phyloP scores from a whole-genome alignment of 2,113 vertebrate species.

The Rynchops niger region DNA sequence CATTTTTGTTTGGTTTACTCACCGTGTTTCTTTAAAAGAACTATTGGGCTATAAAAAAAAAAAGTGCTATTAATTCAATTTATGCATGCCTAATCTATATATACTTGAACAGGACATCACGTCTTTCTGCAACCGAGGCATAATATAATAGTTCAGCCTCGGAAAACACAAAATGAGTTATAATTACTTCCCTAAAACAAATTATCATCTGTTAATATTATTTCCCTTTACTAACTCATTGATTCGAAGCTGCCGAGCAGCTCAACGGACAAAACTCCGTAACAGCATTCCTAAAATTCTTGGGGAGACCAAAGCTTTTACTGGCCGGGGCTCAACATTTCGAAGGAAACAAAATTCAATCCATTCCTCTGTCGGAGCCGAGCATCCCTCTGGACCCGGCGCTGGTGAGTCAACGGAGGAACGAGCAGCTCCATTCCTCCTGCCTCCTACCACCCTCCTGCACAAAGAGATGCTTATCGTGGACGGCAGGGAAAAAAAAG shows the following conservation, averaged over 20 bases:
- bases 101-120: background rate
- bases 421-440: background rate
- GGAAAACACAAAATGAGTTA: background rate
- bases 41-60: background rate
- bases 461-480: background rate
- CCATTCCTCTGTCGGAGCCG: background rate
- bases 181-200: constrained; percentile 1
- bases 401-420: background rate
- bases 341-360: constrained; percentile 45
- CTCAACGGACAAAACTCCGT: background rate
- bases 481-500: fast-evolving
- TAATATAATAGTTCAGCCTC: background rate
- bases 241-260: background rate
- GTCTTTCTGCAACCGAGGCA: background rate
- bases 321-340: constrained; percentile 45
- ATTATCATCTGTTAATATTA: background rate
- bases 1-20: constrained; percentile 8
- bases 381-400: background rate
- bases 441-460: constrained; percentile 1
- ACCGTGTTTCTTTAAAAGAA: background rate
- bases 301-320: constrained; percentile 56
- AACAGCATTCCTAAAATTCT: constrained; percentile 61
- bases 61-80: background rate
- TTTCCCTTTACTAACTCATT: constrained; percentile 6
- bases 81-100: background rate